Base-by-base conservation (phyloP, 2,113 vertebrate species). In the Zosterops japonicus region DNA sequence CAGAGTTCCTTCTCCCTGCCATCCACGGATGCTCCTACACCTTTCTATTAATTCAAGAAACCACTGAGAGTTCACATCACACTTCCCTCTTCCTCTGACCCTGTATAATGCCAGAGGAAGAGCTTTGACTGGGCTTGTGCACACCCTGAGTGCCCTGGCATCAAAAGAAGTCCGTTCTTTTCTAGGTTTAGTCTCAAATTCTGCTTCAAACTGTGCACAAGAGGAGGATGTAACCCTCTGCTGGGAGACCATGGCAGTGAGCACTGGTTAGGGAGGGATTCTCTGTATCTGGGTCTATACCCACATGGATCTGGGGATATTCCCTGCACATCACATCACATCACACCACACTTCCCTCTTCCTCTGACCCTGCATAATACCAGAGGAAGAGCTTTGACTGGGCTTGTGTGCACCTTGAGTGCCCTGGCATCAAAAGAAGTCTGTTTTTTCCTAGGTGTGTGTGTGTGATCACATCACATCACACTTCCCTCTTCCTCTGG, bases 271-370 rank as follows among this genome's bases (percentile, higher is more conserved):
- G 52, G 55, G 31, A 53, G 74, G 50, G 29, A 13, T n/a, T 8
- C 33, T 25, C 5, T 28, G 0, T 42, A 6, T 36, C 52, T 61
- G 57, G 18, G 8, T 76, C 6, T 15, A 1, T 3, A 42, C 23
- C 81, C 15, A 0, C 1, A 0, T 3, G 12, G 47, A 61, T 10
- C 56, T 11, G 57, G 8, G 8, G 6, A 12, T 41, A 53, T 56
- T 70, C 67, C 47, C 65, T 42, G 17, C 27, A 3, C 21, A 2
- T 59, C 74, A 3, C 14, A 0, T 14, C 27, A 3, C 21, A 2
- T 59, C 74, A 3, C 14, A 0, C 20, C 75, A 19, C 12, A 47
- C 46, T 47, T 47, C 46, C 21, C 46, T 47, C 46, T 23, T 47
- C 39, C 39, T 39, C 39, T 39, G 39, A 5, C 11, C 11, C 39